phyloP scores from a whole-genome alignment of 92 coral and sea anemone species.

The Parazoanthus swiftii region DNA sequence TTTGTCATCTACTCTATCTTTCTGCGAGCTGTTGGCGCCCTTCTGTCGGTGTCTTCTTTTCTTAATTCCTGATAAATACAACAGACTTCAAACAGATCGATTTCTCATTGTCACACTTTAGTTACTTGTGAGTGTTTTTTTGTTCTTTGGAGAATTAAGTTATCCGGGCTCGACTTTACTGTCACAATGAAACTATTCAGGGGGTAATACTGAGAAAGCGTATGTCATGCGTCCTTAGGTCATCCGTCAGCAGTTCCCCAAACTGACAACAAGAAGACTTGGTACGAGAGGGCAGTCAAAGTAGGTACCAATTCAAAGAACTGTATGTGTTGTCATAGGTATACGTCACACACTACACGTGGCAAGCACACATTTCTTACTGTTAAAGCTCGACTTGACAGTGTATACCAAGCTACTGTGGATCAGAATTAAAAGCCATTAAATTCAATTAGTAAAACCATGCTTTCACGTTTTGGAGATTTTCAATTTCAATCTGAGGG shows the following conservation, averaged over 20 bases:
- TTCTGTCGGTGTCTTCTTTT: too few species aligned
- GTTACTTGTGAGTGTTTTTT: not conserved
- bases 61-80: too few species aligned
- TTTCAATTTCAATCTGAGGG: too few species aligned
- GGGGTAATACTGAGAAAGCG: too few species aligned
- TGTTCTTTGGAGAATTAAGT: not conserved
- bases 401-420: not conserved
- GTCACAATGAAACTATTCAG: not conserved
- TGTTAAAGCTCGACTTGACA: conserved; percentile 3
- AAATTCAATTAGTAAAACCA: too few species aligned
- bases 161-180: not conserved
- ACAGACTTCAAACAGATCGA: too few species aligned
- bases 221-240: conserved; percentile 50
- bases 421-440: too few species aligned
- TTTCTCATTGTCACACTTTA: too few species aligned
- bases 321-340: not conserved
- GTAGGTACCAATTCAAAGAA: conserved; percentile 50
- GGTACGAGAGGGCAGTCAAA: conserved; percentile 98
- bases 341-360: too few species aligned
- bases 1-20: too few species aligned
- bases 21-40: too few species aligned
- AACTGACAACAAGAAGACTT: conserved; percentile 88
- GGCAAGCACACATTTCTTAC: not conserved
- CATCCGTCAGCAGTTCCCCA: conserved; percentile 94
- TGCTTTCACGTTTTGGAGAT: too few species aligned